Percentiles rank a stretch among this genome's conserved stretches.
These are phyloP conservation scores for Ganaspis brasiliensis DNA, from an alignment of 2,888 invertebrate species.

Conservation along the genomic window DNA sequence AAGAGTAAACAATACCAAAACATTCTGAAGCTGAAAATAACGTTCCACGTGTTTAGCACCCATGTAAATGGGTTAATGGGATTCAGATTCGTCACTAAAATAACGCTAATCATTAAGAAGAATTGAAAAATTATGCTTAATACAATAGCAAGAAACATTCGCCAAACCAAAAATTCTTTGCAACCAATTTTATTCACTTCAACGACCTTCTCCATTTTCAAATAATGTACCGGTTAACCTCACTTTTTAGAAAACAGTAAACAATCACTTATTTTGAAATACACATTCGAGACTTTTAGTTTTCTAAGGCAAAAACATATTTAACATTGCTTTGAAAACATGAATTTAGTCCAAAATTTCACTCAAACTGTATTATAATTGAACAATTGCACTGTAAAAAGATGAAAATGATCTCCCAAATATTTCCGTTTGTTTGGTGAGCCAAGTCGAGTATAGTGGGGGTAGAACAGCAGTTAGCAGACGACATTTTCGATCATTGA, in stretches of 20 bases:
- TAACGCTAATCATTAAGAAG: constrained; percentile 71
- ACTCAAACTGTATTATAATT: no score
- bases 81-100: constrained; percentile 83
- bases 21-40: constrained; percentile 85
- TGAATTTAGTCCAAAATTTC: no score
- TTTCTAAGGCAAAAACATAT: no score
- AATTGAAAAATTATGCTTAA: constrained; percentile 82
- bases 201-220: constrained; percentile 35
- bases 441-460: no score
- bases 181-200: constrained; percentile 62
- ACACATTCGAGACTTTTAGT: neutral
- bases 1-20: constrained; percentile 86
- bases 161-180: constrained; percentile 83
- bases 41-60: constrained; percentile 84
- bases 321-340: no score
- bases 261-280: neutral
- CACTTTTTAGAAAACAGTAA: constrained; percentile 7
- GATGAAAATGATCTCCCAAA: no score
- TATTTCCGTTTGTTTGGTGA: no score
- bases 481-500: no score
- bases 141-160: constrained; percentile 84
- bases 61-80: constrained; percentile 85
- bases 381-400: no score
- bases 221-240: constrained; percentile 30
- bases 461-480: no score